Evolutionary conservation across 2,888 invertebrate species (phyloP).

Genomic region (Dorcus parallelipipedus): DNA sequence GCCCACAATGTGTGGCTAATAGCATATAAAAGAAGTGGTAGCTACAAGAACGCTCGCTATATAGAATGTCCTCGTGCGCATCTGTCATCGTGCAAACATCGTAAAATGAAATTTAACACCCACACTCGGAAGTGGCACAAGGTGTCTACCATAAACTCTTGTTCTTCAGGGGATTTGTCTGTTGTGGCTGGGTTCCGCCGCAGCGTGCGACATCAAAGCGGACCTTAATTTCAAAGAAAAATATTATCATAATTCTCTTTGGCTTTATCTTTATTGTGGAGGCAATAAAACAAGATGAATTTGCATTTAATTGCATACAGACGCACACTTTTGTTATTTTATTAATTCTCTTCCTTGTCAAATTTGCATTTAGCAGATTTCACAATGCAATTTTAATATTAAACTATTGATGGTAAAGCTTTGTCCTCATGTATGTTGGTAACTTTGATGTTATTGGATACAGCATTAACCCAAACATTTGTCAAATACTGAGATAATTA

Average conservation of each 20-base stretch:
- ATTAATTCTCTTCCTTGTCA: too few relatives aligned
- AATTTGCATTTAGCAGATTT: too few relatives aligned
- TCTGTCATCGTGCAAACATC: slow-evolving; percentile 45
- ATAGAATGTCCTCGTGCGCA: slow-evolving; percentile 23
- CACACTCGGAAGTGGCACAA: slow-evolving; percentile 45
- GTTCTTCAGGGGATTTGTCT: slow-evolving; percentile 20
- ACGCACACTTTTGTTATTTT: too few relatives aligned
- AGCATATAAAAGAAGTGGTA: neutral
- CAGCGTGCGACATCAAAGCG: neutral
- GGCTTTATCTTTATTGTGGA: too few relatives aligned
- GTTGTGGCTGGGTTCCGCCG: slow-evolving; percentile 1
- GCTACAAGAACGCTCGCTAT: neutral
- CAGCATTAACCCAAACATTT: slow-evolving; percentile 12
- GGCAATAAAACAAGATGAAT: too few relatives aligned
- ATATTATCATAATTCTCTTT: too few relatives aligned
- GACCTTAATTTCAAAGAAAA: too few relatives aligned
- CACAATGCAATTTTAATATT: too few relatives aligned
- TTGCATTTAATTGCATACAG: too few relatives aligned
- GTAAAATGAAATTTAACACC: slow-evolving; percentile 43
- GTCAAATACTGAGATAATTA: slow-evolving; percentile 13
- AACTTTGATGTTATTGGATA: too few relatives aligned
- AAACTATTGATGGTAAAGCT: too few relatives aligned
- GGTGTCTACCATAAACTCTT: slow-evolving; percentile 44
- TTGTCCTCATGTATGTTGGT: too few relatives aligned
- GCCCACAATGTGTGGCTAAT: neutral